Percentiles rank a stretch among this genome's conserved stretches.
Conservation (phyloP, 2,797 vertebrate species). For the Heteromormyrus szaboi region DNA sequence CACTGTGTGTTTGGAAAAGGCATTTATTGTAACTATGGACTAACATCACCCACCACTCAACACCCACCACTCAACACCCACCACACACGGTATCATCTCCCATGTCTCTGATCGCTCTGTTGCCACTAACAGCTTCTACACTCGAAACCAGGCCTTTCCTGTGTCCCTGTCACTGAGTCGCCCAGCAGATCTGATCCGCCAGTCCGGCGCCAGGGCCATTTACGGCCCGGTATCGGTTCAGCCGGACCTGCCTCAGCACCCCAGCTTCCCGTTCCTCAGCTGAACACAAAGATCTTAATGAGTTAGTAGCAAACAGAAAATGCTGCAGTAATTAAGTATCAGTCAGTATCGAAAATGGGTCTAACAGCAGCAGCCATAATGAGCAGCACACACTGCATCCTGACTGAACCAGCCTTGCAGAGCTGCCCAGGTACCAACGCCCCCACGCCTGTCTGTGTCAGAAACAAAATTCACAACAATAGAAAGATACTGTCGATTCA, state of each 20-base stretch:
- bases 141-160: not conserved
- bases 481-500: not conserved
- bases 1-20: not conserved
- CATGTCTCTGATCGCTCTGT: not conserved
- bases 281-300: conserved; percentile 68
- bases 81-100: not conserved
- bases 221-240: not conserved
- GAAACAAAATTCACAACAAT: not conserved
- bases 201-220: not conserved
- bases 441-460: not conserved
- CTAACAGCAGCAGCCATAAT: conserved; percentile 56
- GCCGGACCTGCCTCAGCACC: not conserved
- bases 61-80: too few species aligned
- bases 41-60: too few species aligned
- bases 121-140: not conserved
- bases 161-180: not conserved
- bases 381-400: conserved; percentile 62
- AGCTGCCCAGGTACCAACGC: conserved; percentile 49
- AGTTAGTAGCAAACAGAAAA: conserved; percentile 66
- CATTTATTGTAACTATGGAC: not conserved
- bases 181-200: not conserved
- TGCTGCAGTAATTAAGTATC: conserved; percentile 70
- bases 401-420: conserved; percentile 46
- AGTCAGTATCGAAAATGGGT: conserved; percentile 64
- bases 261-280: conserved; percentile 60